Evolutionary conservation across 2,113 vertebrate genomes (phyloP).

Genomic region (Paramormyrops kingsleyae): DNA sequence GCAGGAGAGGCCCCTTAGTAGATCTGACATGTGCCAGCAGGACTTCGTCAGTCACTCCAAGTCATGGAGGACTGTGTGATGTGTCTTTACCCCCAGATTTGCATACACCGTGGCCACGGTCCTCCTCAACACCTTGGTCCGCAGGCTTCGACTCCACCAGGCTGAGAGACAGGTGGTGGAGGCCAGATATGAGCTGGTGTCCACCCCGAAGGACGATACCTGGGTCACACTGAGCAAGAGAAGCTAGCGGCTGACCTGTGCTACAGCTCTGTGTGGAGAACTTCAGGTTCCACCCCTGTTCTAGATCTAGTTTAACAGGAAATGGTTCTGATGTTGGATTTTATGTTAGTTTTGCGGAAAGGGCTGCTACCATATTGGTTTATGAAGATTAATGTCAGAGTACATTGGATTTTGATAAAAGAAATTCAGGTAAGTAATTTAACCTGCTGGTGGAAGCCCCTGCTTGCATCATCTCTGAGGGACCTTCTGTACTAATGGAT

Average conservation of each 20-base stretch:
- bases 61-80: background rate
- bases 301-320: background rate
- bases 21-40: background rate
- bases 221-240: slow-evolving; percentile 86
- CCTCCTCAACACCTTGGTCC: slow-evolving; percentile 75
- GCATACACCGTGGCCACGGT: slow-evolving; percentile 80
- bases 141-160: slow-evolving; percentile 66
- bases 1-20: background rate
- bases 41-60: background rate
- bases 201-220: slow-evolving; percentile 84
- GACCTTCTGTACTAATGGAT: background rate
- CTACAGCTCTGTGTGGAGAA: background rate
- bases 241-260: slow-evolving; percentile 42
- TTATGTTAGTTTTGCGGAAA: background rate
- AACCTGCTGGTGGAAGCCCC: background rate
- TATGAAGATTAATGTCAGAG: background rate
- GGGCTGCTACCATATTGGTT: background rate
- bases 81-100: slow-evolving; percentile 61
- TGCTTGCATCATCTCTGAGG: background rate
- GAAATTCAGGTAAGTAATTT: background rate
- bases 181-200: slow-evolving; percentile 83
- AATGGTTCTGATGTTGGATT: background rate
- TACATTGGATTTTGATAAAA: background rate
- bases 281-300: background rate
- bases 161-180: slow-evolving; percentile 78